Base-by-base conservation (phyloP, 2,113 vertebrate species). In the Bubo scandiacus region DNA sequence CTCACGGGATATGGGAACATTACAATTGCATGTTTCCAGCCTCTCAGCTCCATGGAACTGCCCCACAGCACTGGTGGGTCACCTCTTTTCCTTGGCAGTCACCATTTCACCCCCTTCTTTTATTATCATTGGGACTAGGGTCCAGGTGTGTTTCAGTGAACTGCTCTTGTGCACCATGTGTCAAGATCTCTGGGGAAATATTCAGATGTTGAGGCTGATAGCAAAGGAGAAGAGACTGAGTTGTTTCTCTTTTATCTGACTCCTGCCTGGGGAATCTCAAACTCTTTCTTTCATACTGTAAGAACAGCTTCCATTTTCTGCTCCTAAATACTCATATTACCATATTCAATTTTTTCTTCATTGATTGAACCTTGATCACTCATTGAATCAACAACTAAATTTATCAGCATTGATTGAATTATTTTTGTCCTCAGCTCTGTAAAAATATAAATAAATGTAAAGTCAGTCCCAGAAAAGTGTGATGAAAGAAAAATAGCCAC, bases 1-100 rank as follows among this genome's bases (percentile, higher is more conserved):
- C n/a, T 38, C 5, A 14, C 7, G 26, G 45, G 13, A 26, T n/a
- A 32, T 26, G 27, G 29, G 34, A 88, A 13, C 20, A 17, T 13
- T 78, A 23, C 29, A 72, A 9, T 18, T 38, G 22, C 25, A 10
- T 12, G 11, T 29, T 90, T 81, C 71, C 42, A 62, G 15, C 4
- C 32, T 57, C 34, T 81, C 45, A 66, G 21, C 15, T 13, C 16
- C 62, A 36, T 2, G 5, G 29, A 72, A 54, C 10, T 49, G n/a
- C 12, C 47, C 11, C 0, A 0, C n/a, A 10, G 2, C 10, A 43
- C 27, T 36, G 27, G 8, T 47, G 32, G 49, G 29, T 66, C 55
- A 40, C 15, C 13, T 81, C 21, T 68, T 61, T 65, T 47, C 27
- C 51, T 55, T 67, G 75, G 25, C 30, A 27, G 19, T 75, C 29